Evolutionary conservation across 2,888 invertebrate genomes (phyloP).

Genomic region (Zygothrica quintamaculata): DNA sequence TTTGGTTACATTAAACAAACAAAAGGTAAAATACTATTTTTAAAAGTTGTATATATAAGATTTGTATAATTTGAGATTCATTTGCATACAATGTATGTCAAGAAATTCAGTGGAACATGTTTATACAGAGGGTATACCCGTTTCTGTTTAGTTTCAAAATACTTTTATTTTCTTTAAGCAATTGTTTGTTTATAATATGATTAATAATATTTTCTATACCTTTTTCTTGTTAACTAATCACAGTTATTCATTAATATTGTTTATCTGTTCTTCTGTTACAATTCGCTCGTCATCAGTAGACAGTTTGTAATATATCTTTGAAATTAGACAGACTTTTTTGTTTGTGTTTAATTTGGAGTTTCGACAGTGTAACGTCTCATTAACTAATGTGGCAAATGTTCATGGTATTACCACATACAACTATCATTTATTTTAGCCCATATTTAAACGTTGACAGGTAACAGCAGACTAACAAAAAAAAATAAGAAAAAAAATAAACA

Average conservation of each 20-base stretch:
- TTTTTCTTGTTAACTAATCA: no score
- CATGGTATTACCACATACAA: constrained; percentile 41
- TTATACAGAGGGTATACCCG: no score
- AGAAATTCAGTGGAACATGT: no score
- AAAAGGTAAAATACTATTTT: no score
- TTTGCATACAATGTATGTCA: no score
- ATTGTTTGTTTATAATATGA: no score
- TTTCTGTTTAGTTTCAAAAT: no score
- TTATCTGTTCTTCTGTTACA: neutral
- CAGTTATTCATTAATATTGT: constrained; percentile 11
- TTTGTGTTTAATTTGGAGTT: constrained; percentile 13
- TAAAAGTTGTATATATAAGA: no score
- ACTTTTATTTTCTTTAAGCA: no score
- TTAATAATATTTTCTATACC: no score
- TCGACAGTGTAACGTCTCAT: constrained; percentile 24
- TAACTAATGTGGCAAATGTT: constrained; percentile 43
- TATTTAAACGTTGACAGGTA: constrained; percentile 60
- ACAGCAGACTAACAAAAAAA: constrained; percentile 11
- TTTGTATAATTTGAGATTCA: no score
- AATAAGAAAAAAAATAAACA: neutral
- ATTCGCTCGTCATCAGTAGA: constrained; percentile 3
- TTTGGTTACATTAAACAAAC: no score
- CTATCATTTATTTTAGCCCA: constrained; percentile 35
- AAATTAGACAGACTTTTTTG: constrained; percentile 1
- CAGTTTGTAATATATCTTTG: neutral